phyloP scores from a whole-genome alignment of 30 jellyfish, hydroid and myxozoan genomes.

The Aurelia sp. region DNA sequence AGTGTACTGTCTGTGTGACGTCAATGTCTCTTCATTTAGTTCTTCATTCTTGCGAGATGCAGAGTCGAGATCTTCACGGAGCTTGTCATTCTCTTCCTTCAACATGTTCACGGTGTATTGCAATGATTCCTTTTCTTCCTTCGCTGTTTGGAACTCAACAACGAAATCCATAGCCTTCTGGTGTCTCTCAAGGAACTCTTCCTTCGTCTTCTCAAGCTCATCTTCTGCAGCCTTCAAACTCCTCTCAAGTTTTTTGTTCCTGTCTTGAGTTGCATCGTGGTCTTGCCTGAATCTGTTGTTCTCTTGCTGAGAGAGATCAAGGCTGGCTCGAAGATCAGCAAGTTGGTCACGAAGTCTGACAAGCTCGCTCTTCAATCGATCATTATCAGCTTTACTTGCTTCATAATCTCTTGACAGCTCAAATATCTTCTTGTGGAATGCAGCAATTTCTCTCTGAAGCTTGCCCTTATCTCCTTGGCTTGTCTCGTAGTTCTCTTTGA shows the following conservation, averaged over 20 bases:
- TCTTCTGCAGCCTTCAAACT: constrained; percentile 64
- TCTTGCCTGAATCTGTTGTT: constrained; percentile 79
- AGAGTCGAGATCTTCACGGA: constrained; percentile 62
- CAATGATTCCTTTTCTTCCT: constrained; percentile 87
- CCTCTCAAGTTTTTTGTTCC: constrained; percentile 67
- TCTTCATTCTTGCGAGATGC: constrained; percentile 65
- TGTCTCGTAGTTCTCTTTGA: constrained; percentile 92
- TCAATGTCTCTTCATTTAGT: constrained; percentile 88
- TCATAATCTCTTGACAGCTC: constrained; percentile 88
- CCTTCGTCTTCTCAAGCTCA: constrained; percentile 88
- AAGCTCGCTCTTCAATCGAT: constrained; percentile 68
- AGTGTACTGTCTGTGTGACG: constrained; percentile 90
- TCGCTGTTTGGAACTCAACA: constrained; percentile 83
- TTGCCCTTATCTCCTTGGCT: constrained; percentile 97
- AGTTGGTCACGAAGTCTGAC: constrained; percentile 77
- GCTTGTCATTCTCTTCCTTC: constrained; percentile 76
- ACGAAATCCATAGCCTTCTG: constrained; percentile 89
- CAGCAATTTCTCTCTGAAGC: constrained; percentile 91
- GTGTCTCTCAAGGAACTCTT: constrained; percentile 79
- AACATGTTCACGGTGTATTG: constrained; percentile 42
- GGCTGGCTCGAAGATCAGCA: constrained; percentile 63
- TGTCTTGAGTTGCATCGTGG: constrained; percentile 60
- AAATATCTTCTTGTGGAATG: constrained; percentile 88
- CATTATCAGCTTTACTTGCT: constrained; percentile 80
- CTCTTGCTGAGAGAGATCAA: constrained; percentile 81